These are phyloP conservation scores for Lophius americanus DNA, from an alignment of 2,797 vertebrate species.

Conservation along the genomic window DNA sequence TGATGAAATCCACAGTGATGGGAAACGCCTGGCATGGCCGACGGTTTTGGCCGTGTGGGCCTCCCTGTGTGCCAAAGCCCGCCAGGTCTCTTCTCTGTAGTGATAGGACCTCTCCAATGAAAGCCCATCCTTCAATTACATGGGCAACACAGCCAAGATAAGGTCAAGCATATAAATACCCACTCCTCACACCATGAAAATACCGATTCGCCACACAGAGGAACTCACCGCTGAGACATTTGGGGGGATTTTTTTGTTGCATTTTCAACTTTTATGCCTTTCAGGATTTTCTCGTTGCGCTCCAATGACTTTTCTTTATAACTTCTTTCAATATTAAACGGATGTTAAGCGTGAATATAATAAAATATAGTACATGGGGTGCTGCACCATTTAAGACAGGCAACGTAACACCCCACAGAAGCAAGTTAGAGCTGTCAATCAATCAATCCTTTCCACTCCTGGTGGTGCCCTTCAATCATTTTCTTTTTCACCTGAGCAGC, in stretches of 20 bases:
- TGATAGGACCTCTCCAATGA: slow-evolving; percentile 59
- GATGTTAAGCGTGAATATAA: neutral
- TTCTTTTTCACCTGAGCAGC: too few relatives aligned
- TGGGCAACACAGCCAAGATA: slow-evolving; percentile 44
- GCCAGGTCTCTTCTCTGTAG: slow-evolving; percentile 65
- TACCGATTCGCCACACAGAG: slow-evolving; percentile 23
- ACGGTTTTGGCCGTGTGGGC: slow-evolving; percentile 44
- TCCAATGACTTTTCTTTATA: slow-evolving; percentile 11
- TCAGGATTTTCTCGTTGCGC: slow-evolving; percentile 15
- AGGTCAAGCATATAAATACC: slow-evolving; percentile 52
- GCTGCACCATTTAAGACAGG: too few relatives aligned
- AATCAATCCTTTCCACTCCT: too few relatives aligned
- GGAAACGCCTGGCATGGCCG: slow-evolving; percentile 60
- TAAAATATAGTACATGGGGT: neutral
- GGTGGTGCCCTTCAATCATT: too few relatives aligned
- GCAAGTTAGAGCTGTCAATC: too few relatives aligned
- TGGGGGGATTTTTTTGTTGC: slow-evolving; percentile 13
- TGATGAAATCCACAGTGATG: slow-evolving; percentile 69
- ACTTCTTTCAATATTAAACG: slow-evolving; percentile 4
- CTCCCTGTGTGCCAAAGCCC: slow-evolving; percentile 37
- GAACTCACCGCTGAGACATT: slow-evolving; percentile 23
- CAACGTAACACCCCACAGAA: too few relatives aligned
- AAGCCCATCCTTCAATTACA: slow-evolving; percentile 65
- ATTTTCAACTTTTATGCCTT: slow-evolving; percentile 38
- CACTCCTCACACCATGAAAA: slow-evolving; percentile 32